Conservation (phyloP, 2,797 vertebrate species). For the Coregonus suidteri region DNA sequence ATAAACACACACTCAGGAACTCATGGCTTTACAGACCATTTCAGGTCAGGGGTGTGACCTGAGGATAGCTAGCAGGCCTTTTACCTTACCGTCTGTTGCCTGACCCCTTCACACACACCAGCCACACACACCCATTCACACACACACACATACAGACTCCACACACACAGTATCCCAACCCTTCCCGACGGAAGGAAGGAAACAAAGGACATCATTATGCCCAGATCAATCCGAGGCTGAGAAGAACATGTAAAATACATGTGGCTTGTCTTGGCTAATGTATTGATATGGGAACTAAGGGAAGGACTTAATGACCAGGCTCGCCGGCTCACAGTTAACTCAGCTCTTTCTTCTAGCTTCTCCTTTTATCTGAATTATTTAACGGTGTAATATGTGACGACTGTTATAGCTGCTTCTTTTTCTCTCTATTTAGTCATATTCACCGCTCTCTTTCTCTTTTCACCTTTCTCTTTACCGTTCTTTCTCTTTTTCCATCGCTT, state of each 20-base stretch:
- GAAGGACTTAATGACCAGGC: constrained; percentile 68
- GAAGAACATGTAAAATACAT: constrained; percentile 77
- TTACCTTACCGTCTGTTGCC: constrained; percentile 42
- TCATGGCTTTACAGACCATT: constrained; percentile 57
- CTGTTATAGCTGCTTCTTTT: neutral
- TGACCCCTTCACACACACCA: constrained; percentile 22
- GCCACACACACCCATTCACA: constrained; percentile 4
- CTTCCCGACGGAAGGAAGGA: constrained; percentile 1
- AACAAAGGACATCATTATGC: constrained; percentile 63
- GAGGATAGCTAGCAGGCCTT: constrained; percentile 37
- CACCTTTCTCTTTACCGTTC: neutral
- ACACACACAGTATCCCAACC: constrained; percentile 7
- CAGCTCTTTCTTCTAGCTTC: neutral
- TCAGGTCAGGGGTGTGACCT: constrained; percentile 50
- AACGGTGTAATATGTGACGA: constrained; percentile 63
- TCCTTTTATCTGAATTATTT: constrained; percentile 51
- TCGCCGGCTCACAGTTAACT: neutral
- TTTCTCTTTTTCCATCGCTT: neutral
- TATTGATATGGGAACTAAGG: constrained; percentile 76
- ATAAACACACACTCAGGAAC: constrained; percentile 25
- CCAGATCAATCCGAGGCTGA: constrained; percentile 67
- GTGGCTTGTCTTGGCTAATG: constrained; percentile 76
- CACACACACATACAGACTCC: constrained; percentile 14
- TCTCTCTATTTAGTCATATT: neutral
- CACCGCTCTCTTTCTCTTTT: neutral